Evolutionary conservation across 1,140 invertebrate species (phyloP).

Genomic region (Megathymus violae): DNA sequence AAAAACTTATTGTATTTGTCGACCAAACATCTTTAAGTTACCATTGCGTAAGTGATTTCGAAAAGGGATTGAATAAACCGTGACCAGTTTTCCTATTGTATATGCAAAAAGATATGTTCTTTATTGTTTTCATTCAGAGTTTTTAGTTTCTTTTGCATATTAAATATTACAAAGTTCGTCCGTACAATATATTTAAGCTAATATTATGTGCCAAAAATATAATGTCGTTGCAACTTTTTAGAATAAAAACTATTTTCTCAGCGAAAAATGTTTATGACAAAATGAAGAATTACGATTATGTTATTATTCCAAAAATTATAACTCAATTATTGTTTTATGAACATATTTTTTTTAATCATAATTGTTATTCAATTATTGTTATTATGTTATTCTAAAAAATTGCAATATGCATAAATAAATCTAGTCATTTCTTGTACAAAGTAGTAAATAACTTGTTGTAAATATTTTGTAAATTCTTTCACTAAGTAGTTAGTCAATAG

Average conservation of each 20-base stretch:
- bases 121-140: constrained; percentile 19
- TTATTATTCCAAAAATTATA: neutral
- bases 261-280: neutral
- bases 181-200: constrained; percentile 49
- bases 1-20: constrained; percentile 40
- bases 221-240: constrained; percentile 31
- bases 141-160: constrained; percentile 20
- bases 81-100: constrained; percentile 11
- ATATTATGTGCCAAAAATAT: constrained; percentile 31
- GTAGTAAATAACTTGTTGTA: constrained; percentile 60
- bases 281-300: neutral
- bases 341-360: neutral
- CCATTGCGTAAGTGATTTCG: constrained; percentile 44
- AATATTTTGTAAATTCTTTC: constrained; percentile 63
- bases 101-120: constrained; percentile 24
- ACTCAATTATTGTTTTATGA: constrained; percentile 2
- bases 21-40: constrained; percentile 53
- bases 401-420: constrained; percentile 56
- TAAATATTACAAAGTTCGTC: constrained; percentile 57
- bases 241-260: neutral
- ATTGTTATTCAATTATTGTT: neutral
- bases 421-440: constrained; percentile 82
- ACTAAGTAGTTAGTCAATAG: constrained; percentile 51
- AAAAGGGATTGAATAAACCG: constrained; percentile 11
- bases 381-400: constrained; percentile 38